Base-by-base conservation (phyloP, 2,113 vertebrate species). In the Geococcyx californianus region DNA sequence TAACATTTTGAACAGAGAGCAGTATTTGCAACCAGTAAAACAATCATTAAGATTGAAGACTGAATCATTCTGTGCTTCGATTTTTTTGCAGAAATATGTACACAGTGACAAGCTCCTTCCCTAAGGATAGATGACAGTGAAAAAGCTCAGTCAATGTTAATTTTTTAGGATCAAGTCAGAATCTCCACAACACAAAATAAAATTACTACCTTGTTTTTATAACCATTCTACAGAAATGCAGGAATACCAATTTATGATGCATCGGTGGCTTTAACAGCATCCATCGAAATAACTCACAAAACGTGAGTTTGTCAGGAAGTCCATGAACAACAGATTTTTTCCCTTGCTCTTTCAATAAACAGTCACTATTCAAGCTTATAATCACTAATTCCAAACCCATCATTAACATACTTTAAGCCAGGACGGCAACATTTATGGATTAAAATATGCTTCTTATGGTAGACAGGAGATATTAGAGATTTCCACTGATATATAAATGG, bases 321-420 rank as follows among this genome's bases (percentile, higher is more conserved):
- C n/a, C 1, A 0, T 25, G 26, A 83, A 56, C 3, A 85, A 78
- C 0, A 91, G 18, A 25, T 12, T 56, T 56, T 17, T 25, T n/a
- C 6, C 26, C 3, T 2, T 1, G 1, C 28, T 52, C 45, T 67
- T 75, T 18, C 24, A 66, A 84, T 66, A 74, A 63, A 8, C 3
- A 59, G 52, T 4, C 16, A 51, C 6, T 24, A 68, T 15, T 85
- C 16, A 85, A 74, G 25, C 5, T 44, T 84, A 44, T 0, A 59
- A 84, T 49, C 24, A 36, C 38, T 20, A 73, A 85, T 36, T 83
- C 26, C 29, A 82, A 66, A 77, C 25, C 55, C 51, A 85, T 33
- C 31, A 44, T 3, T 74, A 63, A 58, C 7, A 42, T 16, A 18
- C 11, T 75, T 69, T 4, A 21, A 45, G 8, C 63, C 67, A 72